These are phyloP conservation scores for Callipepla squamata DNA, from an alignment of 2,113 vertebrate species.

Conservation along the genomic window DNA sequence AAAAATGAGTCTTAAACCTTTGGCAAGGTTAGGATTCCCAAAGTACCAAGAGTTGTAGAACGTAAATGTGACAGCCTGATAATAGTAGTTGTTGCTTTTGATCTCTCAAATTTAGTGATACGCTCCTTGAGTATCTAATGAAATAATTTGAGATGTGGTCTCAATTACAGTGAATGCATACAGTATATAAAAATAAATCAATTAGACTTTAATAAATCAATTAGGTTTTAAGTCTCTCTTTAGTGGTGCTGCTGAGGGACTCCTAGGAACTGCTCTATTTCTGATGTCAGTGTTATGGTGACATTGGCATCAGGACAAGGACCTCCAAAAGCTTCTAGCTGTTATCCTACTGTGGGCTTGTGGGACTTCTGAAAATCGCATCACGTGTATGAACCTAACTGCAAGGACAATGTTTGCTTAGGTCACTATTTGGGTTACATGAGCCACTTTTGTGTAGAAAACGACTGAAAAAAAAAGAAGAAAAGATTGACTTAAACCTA, in stretches of 20 bases:
- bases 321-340: not conserved
- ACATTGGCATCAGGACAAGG: not conserved
- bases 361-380: not conserved
- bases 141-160: not conserved
- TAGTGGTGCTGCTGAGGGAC: not conserved
- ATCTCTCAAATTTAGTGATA: not conserved
- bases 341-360: not conserved
- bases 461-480: not conserved
- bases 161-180: not conserved
- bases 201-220: not conserved
- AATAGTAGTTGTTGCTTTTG: not conserved
- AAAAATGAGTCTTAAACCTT: not conserved
- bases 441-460: not conserved
- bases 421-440: not conserved
- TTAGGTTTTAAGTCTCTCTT: not conserved
- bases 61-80: not conserved
- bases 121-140: not conserved
- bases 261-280: not conserved
- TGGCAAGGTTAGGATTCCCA: not conserved
- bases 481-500: not conserved
- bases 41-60: not conserved
- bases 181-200: not conserved
- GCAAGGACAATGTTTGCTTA: not conserved
- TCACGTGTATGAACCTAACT: not conserved
- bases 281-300: not conserved